These are phyloP conservation scores for Lepisosteus oculatus DNA, from an alignment of 2,113 vertebrate species.

Conservation along the genomic window DNA sequence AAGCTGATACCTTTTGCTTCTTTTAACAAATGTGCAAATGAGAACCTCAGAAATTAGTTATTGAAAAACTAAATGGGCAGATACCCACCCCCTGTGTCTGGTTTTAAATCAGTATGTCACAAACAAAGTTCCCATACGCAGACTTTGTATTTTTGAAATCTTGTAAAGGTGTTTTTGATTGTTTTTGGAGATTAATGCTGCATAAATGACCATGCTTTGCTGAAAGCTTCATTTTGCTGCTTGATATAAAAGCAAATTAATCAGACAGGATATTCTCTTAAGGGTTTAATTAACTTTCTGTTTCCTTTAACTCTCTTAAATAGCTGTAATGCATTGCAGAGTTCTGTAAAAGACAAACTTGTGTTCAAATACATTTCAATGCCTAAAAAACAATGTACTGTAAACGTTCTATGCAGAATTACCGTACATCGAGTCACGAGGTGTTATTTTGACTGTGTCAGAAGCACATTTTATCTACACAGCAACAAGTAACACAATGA, in stretches of 20 bases:
- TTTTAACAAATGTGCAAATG: too few relatives aligned
- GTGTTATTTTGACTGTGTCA: too few relatives aligned
- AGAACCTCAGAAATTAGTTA: too few relatives aligned
- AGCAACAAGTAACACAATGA: too few relatives aligned
- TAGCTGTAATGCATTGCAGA: neutral
- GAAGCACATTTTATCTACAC: too few relatives aligned
- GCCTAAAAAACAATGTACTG: neutral
- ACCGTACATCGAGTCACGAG: too few relatives aligned
- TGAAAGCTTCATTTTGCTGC: neutral
- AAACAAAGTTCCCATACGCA: too few relatives aligned
- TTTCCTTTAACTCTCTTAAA: neutral
- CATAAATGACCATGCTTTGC: neutral
- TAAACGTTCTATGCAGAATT: too few relatives aligned
- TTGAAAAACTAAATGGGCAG: too few relatives aligned
- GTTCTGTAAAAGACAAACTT: neutral
- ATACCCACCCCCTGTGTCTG: too few relatives aligned
- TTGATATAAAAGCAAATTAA: neutral
- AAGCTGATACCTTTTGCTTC: too few relatives aligned
- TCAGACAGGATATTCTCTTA: neutral
- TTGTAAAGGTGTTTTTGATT: neutral
- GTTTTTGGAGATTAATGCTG: neutral
- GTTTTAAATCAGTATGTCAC: too few relatives aligned
- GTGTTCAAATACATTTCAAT: conserved; percentile 2
- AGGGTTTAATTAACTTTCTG: conserved; percentile 17
- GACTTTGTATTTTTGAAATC: neutral